phyloP scores from a whole-genome alignment of 2,113 vertebrate species.

The Anolis carolinensis region DNA sequence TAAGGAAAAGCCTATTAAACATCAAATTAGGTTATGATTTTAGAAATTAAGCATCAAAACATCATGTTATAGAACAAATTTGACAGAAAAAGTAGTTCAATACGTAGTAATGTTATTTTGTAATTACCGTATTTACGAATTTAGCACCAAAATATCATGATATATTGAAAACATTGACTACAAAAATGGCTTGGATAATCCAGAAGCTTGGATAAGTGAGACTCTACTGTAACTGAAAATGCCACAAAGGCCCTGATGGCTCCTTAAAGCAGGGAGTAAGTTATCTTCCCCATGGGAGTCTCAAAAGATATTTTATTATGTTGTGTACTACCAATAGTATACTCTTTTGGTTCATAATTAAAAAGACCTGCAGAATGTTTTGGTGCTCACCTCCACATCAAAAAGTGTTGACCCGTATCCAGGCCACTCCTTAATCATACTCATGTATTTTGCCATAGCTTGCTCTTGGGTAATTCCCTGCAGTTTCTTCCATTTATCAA shows the following conservation, averaged over 20 bases:
- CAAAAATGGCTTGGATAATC: too few relatives aligned
- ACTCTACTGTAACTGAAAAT: neutral
- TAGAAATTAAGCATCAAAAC: too few relatives aligned
- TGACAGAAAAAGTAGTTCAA: too few relatives aligned
- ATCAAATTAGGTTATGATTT: too few relatives aligned
- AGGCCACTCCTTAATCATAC: slow-evolving; percentile 92
- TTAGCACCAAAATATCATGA: too few relatives aligned
- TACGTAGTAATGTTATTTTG: too few relatives aligned
- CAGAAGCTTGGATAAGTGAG: too few relatives aligned
- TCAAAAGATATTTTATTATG: neutral
- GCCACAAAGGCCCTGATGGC: neutral
- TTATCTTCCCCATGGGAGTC: neutral
- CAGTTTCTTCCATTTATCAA: slow-evolving; percentile 95
- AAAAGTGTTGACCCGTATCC: slow-evolving; percentile 96
- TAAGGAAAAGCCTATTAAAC: too few relatives aligned
- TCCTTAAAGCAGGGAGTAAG: neutral
- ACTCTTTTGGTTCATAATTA: neutral
- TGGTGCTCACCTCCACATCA: slow-evolving; percentile 88
- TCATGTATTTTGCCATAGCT: slow-evolving; percentile 95
- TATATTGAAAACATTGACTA: too few relatives aligned
- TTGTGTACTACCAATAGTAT: neutral
- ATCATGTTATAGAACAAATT: too few relatives aligned
- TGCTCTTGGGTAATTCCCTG: slow-evolving; percentile 91
- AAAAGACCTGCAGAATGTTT: neutral
- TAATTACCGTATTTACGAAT: too few relatives aligned